Evolutionary conservation across 1,140 invertebrate species (phyloP), one percentile per base, ranked within the genome.

Genomic region (Saccostrea echinata): DNA sequence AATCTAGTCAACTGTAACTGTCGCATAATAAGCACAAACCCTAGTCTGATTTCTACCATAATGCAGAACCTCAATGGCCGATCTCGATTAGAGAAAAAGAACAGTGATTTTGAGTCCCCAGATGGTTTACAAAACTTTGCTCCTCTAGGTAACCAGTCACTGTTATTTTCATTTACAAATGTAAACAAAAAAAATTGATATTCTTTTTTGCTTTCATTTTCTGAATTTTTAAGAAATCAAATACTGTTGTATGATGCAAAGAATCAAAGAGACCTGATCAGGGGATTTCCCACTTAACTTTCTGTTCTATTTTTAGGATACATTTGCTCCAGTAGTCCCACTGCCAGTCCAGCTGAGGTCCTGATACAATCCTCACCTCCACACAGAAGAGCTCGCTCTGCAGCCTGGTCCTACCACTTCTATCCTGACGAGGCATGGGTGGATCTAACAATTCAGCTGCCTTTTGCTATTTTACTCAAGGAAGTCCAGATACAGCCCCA

Each of bases 321-420:
- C 3, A 97, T 98, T 84, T 96, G 97, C 3, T 97, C 97, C 91
- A 96, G 97, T 88, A 98, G 97, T 94, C 97, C 97, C 9, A 97
- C 97, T 21, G 97, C 97, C 6, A 97, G 98, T 94, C 96, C 98
- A 11, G 97, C 97, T 0, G 97, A 98, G 93, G 97, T 98, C 76
- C 95, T 99, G 1, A 97, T 98, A 86, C 96, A 97, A 91, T 96
- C 96, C 92, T 96, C 94, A 0, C 96, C 97, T 12, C 97, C 97
- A 43, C 97, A 98, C 91, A 96, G 97, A 90, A 95, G 98, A 90
- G 97, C 98, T 0, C 96, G 98, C 85, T 97, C 97, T 11, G 97
- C 98, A 1, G 97, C 98, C 68, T 98, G 98, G 97, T 97, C 97
- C 53, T 98, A 98, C 94, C 97, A 98, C 94, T 99, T 98, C 95